Evolutionary conservation across 2,888 invertebrate genomes (phyloP), one percentile per base, ranked within the genome.

Genomic region (Cephus nigrinus): DNA sequence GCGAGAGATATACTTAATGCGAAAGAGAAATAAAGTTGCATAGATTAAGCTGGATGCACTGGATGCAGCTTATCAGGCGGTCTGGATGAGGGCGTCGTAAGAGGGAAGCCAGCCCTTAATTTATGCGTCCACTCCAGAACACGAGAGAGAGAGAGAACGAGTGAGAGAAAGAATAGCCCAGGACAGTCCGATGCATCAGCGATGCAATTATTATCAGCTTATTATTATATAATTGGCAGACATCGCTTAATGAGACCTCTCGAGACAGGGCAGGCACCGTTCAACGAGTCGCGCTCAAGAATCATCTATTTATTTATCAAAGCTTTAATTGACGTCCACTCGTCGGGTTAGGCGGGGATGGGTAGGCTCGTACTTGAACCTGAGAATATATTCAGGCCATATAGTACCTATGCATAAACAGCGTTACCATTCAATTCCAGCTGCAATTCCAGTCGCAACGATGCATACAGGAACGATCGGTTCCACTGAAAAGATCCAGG

Each of bases 181-280:
- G 55, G 9, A 55, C 71, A 85, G 85, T 79, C 85, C 80, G 86
- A 88, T 90, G 88, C 87, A 90, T 84, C 86, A 84, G 86, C 87
- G 87, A 89, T 90, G 90, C 90, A 90, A 90, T 90, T 90, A 90
- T 90, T 90, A 90, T 89, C 88, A 88, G 88, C 90, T 90, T 90
- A 90, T 90, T 90, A 90, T 90, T 90, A 89, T 89, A 90, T 90
- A 90, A 90, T 90, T 90, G 89, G 85, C 86, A 84, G 80, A 85
- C 86, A 83, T 84, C 86, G 84, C 88, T 87, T 90, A 90, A 90
- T 90, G 89, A 90, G 88, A 86, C 89, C 90, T 90, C 90, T 90
- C 87, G 90, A 90, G 90, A 90, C 90, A 87, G 87, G 84, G 40
- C 84, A 83, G 83, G 78, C 79, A 74, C 75, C 83, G 79, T 82